Conservation (phyloP, 2,113 vertebrate species). For the Marmota monax region DNA sequence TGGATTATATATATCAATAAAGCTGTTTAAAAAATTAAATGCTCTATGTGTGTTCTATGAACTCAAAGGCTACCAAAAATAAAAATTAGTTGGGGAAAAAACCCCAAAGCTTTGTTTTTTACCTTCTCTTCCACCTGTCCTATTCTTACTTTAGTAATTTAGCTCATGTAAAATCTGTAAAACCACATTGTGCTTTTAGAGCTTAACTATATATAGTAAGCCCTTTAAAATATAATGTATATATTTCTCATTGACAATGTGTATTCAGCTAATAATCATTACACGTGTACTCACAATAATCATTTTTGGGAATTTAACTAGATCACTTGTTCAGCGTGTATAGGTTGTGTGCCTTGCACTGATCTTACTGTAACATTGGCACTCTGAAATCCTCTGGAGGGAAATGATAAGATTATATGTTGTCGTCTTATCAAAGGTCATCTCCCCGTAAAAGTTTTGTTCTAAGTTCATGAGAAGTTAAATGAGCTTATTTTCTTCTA, state of each 20-base stretch:
- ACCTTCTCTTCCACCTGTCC: not conserved
- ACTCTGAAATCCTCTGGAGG: slow-evolving; percentile 14
- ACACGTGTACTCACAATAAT: not conserved
- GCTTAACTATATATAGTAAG: not conserved
- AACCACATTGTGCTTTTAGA: not conserved
- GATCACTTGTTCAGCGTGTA: not conserved
- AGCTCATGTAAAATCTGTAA: slow-evolving; percentile 26
- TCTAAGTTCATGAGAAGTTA: slow-evolving; percentile 41
- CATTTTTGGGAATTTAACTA: not conserved
- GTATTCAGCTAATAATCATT: not conserved
- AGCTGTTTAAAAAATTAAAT: not conserved
- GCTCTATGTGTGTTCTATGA: not conserved
- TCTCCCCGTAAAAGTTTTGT: not conserved
- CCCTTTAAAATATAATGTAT: not conserved
- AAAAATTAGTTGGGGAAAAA: not conserved
- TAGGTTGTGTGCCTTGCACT: not conserved
- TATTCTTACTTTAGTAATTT: not conserved
- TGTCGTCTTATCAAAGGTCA: not conserved
- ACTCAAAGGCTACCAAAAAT: not conserved
- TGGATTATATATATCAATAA: not conserved
- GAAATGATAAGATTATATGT: not conserved
- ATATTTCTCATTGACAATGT: not conserved
- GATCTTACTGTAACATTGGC: not conserved
- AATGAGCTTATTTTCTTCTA: not conserved
- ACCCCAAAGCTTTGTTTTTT: too few species aligned